Percentiles rank a stretch among this genome's conserved stretches.
These are phyloP conservation scores for Sylvicapra grimmia DNA, from an alignment of 2,113 vertebrate species.

Conservation along the genomic window DNA sequence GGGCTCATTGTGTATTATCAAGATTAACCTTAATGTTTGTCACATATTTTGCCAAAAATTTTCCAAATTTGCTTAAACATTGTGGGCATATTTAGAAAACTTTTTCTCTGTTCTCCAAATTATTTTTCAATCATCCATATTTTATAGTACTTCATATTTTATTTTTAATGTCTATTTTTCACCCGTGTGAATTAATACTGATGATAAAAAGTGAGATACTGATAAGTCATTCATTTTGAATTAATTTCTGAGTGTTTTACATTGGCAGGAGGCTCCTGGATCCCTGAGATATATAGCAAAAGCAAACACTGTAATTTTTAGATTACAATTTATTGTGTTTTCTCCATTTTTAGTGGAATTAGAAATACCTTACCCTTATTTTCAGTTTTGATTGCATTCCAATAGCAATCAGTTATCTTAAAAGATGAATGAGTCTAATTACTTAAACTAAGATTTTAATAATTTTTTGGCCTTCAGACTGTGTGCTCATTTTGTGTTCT, in stretches of 20 bases:
- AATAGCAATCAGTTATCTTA: constrained; percentile 29
- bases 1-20: not conserved
- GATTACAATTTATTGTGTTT: not conserved
- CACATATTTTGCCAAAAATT: not conserved
- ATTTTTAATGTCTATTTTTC: not conserved
- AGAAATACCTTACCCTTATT: constrained; percentile 9
- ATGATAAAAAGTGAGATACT: not conserved
- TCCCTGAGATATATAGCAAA: not conserved
- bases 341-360: constrained; percentile 29
- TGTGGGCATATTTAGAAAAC: not conserved
- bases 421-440: constrained; percentile 28
- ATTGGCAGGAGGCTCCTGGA: fast-evolving
- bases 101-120: not conserved
- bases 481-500: constrained; percentile 19
- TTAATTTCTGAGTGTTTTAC: not conserved
- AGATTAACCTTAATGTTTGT: not conserved
- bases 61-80: not conserved
- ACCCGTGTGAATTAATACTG: not conserved
- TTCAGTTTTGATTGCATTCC: constrained; percentile 19
- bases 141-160: not conserved
- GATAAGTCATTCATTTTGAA: not conserved
- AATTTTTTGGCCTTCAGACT: not conserved
- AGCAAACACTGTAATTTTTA: constrained; percentile 4
- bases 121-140: not conserved
- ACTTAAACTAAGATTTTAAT: constrained; percentile 30